Base-by-base conservation (phyloP, 2,888 invertebrate species). In the Lepidochrysops patricia region DNA sequence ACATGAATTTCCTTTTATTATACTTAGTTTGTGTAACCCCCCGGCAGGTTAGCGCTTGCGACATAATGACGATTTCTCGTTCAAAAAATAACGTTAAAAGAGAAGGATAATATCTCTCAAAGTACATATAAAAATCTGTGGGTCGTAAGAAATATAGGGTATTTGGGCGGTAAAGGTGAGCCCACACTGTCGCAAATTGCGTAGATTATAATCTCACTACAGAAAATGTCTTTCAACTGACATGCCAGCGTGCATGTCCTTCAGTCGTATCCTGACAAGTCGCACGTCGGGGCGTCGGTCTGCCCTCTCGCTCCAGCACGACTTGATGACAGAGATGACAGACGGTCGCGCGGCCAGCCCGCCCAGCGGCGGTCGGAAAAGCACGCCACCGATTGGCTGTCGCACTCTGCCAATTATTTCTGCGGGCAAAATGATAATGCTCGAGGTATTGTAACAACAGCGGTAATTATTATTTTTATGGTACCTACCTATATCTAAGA, bases 271-370 rank as follows among this genome's bases (percentile, higher is more conserved):
- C 57, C 95, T 89, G 6, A 96, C 94, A 9, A 93, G 92, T 57
- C 94, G 84, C 66, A 96, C 92, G 68, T 96, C 97, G 0, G 97
- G 97, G 56, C 96, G 80, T 37, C 91, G 84, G 60, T 96, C 95
- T 0, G 96, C 91, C 58, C 94, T 91, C 79, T 96, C 96, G 66
- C 94, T 92, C 96, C 97, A 97, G 74, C 96, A 96, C 0, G 92
- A 90, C 66, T 91, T 92, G 67, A 97, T 90, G 49, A 95, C 94
- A 1, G 92, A 92, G 13, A 92, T 82, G 3, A 96, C 92, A 62
- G 95, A 95, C 0, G 94, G 93, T 0, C 95, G 92, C 15, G 94
- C 94, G 3, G 92, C 92, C 6, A 96, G 72, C 0, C 90, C 85
- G 0, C 88, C 86, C 1, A 94, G 76, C 0, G 93, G 91, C 0